Evolutionary conservation across 1,140 invertebrate genomes (phyloP), one percentile per base, ranked within the genome.

Genomic region (Archivesica marissinica): DNA sequence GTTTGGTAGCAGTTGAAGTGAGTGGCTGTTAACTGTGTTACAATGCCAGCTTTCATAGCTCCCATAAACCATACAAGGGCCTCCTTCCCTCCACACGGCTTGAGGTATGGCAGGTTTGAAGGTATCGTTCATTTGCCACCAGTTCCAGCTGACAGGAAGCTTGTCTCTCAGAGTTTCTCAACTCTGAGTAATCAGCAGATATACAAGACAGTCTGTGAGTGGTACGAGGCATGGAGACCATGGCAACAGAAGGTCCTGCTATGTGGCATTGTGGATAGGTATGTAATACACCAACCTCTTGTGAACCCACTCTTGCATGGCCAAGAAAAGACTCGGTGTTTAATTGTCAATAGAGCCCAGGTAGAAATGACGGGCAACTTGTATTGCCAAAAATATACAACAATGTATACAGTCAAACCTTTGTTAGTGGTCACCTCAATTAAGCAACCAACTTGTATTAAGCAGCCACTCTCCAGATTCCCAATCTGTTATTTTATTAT

Each of bases 211-310:
- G 86, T 93, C 13, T 89, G 87, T 87, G 90, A 92, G 23, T 92
- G 92, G 92, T 91, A 90, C 78, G 87, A 90, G 44, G 44, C 80
- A 28, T 93, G 92, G 92, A 79, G 87, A 66, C 90, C 92, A 75
- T 93, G 92, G 92, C 92, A 93, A 78, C 91, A 92, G 64, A 88
- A 88, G 70, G 86, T 88, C 25, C 59, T 92, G 13, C 83, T 93
- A 6, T 91, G 87, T 88, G 91, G 91, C 17, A 88, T 93, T 78
- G 87, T 89, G 20, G 89, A 93, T 74, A 92, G 91, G 92, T 92
- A 83, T n/a, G n/a, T n/a, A n/a, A n/a, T n/a, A n/a, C n/a, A n/a
- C n/a, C n/a, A n/a, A n/a, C n/a, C n/a, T n/a, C n/a, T n/a, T n/a
- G n/a, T n/a, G n/a, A n/a, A n/a, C n/a, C n/a, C n/a, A n/a, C n/a